Base-by-base conservation (phyloP, 2,113 vertebrate genomes). In the Chauna torquata region DNA sequence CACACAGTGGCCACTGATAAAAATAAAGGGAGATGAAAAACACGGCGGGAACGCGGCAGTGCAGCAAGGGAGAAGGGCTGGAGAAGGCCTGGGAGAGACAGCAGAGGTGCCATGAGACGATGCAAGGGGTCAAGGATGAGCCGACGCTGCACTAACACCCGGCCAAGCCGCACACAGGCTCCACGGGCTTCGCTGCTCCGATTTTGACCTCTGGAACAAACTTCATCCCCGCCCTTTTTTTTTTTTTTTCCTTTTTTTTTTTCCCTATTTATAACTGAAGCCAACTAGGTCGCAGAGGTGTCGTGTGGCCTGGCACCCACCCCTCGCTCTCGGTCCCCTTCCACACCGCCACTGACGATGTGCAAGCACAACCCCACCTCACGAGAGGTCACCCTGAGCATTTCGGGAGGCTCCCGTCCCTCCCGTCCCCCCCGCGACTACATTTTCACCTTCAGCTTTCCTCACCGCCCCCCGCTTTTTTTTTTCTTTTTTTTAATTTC, bases 331-430 rank as follows among this genome's bases (percentile, higher is more conserved):
- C 85, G 72, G 75, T 42, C 57, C 24, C 22, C 64, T 72, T 36
- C 13, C 90, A 86, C 45, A 36, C 75, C 93, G 96, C 97, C 93
- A 94, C 97, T 97, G 84, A 93, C 96, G 95, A 98, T 98, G 98
- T 97, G 98, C 98, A 98, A 98, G 97, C 98, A 97, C 98, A 98
- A 98, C 97, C 94, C 91, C 95, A 98, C 97, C 97, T 98, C 98
- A 98, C 97, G 97, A 98, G 97, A 98, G 98, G 98, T 99, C 98
- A 98, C 93, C 96, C 88, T 81, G 75, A 92, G 98, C 97, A 97
- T 92, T 98, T 97, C 96, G 97, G 97, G 98, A 98, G 98, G 98
- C 98, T 97, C 95, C 93, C 97, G 97, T 97, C 98, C 98, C 98
- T 98, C 98, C n/a, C n/a, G n/a, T n/a, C 96, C 98, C 98, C 98